Conservation (phyloP, 2,113 vertebrate genomes). For the Ictalurus punctatus region DNA sequence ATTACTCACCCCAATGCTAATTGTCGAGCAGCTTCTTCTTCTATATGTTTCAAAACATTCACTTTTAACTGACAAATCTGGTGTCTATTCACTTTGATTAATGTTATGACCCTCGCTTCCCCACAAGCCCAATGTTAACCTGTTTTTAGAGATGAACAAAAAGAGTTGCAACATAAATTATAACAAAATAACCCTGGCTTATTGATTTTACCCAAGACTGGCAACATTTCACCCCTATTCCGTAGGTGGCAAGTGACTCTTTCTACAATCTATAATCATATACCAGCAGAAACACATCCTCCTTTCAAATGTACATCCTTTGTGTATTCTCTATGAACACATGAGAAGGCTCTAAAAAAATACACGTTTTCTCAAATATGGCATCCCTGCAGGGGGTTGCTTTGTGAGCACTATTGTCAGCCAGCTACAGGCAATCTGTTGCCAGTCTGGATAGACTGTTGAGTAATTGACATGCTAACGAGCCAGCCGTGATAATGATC, state of each 20-base stretch:
- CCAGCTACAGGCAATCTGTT: slow-evolving; percentile 38
- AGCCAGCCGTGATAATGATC: slow-evolving; percentile 43
- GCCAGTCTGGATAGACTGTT: slow-evolving; percentile 28
- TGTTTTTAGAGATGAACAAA: background rate
- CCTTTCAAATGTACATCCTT: background rate
- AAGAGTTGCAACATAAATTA: background rate
- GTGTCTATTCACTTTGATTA: background rate
- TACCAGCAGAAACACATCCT: background rate
- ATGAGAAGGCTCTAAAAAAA: background rate
- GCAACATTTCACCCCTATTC: background rate
- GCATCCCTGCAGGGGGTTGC: background rate
- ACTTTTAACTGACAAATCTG: background rate
- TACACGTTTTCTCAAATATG: background rate
- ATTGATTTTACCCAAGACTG: background rate
- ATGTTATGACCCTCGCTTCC: background rate
- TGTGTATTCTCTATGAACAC: background rate
- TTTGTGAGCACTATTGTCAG: slow-evolving; percentile 16
- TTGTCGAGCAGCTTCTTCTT: background rate
- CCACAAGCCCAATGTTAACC: background rate
- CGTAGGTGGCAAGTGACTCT: background rate
- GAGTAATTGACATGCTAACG: slow-evolving; percentile 45
- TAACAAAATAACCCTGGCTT: background rate
- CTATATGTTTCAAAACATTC: background rate
- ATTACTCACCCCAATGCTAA: background rate
- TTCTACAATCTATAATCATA: background rate